phyloP scores from a whole-genome alignment of 1,140 invertebrate species.

The Papilio dardanus region DNA sequence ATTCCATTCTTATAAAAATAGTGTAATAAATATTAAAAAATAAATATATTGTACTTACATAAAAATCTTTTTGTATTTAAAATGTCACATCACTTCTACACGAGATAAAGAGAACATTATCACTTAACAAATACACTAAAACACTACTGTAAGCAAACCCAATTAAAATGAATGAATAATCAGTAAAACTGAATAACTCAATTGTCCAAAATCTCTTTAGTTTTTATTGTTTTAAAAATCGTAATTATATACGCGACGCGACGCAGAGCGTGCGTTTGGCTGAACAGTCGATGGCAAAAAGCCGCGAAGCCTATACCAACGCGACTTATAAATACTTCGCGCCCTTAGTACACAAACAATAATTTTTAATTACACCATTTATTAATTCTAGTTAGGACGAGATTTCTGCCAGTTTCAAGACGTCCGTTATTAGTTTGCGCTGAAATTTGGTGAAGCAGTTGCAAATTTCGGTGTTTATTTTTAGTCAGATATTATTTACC shows the following conservation, averaged over 20 bases:
- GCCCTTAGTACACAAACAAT: constrained; percentile 60
- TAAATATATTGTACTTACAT: constrained; percentile 38
- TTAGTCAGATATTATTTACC: constrained; percentile 41
- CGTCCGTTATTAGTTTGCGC: neutral
- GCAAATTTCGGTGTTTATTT: constrained; percentile 43
- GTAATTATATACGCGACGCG: constrained; percentile 6
- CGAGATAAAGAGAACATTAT: constrained; percentile 47
- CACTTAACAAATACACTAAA: constrained; percentile 48
- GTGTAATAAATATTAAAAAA: neutral
- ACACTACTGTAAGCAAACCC: constrained; percentile 11
- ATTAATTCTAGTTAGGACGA: constrained; percentile 73
- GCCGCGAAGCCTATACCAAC: constrained; percentile 48
- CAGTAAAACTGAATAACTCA: neutral
- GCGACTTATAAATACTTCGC: constrained; percentile 57
- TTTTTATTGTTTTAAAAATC: neutral
- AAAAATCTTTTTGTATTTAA: constrained; percentile 34
- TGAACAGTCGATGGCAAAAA: constrained; percentile 46
- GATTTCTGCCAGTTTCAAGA: constrained; percentile 70
- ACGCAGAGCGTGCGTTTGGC: constrained; percentile 50
- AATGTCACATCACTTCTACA: constrained; percentile 40
- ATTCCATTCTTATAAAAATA: too few species aligned
- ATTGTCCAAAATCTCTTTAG: neutral
- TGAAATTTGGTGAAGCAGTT: constrained; percentile 9
- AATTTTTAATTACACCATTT: constrained; percentile 72
- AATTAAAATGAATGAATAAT: neutral